Percentiles rank a stretch among this genome's conserved stretches.
phyloP scores from a whole-genome alignment of 2,888 invertebrate genomes.

The Troilus luridus region DNA sequence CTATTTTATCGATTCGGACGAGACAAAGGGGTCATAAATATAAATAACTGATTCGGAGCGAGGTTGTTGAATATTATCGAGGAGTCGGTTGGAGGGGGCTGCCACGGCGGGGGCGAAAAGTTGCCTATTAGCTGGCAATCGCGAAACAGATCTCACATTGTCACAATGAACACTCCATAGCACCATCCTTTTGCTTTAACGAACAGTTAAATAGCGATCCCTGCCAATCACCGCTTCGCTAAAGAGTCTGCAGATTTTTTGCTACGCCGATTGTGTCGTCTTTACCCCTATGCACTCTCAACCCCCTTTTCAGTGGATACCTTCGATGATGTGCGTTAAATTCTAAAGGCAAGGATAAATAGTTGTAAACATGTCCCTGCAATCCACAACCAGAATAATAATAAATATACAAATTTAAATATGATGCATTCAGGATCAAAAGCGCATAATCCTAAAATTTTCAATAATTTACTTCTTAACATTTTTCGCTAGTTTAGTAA shows the following conservation, averaged over 20 bases:
- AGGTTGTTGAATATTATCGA: background rate
- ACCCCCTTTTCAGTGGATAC: background rate
- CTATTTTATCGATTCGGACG: background rate
- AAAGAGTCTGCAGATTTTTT: background rate
- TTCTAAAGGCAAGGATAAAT: background rate
- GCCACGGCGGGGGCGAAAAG: background rate
- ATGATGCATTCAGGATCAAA: too few species aligned
- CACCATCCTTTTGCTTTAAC: slow-evolving; percentile 39
- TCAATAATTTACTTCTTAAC: too few species aligned
- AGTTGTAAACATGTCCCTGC: background rate
- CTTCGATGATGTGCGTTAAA: background rate
- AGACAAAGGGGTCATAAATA: slow-evolving; percentile 35
- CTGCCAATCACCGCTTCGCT: slow-evolving; percentile 36
- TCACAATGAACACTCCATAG: slow-evolving; percentile 39
- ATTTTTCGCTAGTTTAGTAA: too few species aligned
- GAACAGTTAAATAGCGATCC: slow-evolving; percentile 31
- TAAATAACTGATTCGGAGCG: slow-evolving; percentile 5
- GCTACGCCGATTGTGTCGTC: slow-evolving; percentile 9
- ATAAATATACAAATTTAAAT: background rate
- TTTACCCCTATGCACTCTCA: background rate
- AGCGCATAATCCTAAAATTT: too few species aligned
- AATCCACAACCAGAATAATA: background rate
- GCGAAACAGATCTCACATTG: slow-evolving; percentile 7
- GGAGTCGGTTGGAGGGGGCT: background rate
- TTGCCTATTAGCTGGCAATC: slow-evolving; percentile 40